phyloP scores from a whole-genome alignment of 2,113 vertebrate species.

The Theristicus caerulescens region DNA sequence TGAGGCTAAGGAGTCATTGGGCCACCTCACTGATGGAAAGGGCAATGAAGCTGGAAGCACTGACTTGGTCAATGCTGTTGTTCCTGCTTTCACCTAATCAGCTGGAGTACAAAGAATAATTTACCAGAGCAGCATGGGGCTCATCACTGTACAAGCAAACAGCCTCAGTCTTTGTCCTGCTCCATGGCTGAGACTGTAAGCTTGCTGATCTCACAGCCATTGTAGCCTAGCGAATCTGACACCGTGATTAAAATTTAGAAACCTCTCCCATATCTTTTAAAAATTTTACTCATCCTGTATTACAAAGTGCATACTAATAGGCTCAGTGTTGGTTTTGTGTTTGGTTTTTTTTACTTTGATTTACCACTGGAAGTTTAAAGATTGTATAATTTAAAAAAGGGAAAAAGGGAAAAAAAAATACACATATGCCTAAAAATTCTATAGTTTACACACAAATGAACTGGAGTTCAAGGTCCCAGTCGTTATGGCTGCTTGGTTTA shows the following conservation, averaged over 20 bases:
- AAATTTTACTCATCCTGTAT: neutral
- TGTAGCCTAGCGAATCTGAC: neutral
- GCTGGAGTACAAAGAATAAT: neutral
- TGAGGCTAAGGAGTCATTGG: neutral
- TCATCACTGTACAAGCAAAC: neutral
- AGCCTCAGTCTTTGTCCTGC: neutral
- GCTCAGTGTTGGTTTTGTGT: neutral
- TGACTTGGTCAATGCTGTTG: neutral
- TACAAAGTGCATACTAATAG: neutral
- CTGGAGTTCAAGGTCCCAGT: neutral
- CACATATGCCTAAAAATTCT: neutral
- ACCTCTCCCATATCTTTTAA: neutral
- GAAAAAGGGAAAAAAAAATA: fast-evolving
- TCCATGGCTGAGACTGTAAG: neutral
- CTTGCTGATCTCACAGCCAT: neutral
- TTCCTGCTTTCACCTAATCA: neutral
- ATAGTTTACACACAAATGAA: neutral
- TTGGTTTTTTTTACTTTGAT: neutral
- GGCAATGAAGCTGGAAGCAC: neutral
- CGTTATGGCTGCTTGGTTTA: neutral
- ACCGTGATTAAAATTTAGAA: neutral
- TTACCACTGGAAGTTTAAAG: neutral
- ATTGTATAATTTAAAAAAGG: neutral
- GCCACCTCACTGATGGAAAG: neutral
- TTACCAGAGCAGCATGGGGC: neutral